Base-by-base conservation (phyloP, 2,113 vertebrate genomes). In the Hipposideros armiger region DNA sequence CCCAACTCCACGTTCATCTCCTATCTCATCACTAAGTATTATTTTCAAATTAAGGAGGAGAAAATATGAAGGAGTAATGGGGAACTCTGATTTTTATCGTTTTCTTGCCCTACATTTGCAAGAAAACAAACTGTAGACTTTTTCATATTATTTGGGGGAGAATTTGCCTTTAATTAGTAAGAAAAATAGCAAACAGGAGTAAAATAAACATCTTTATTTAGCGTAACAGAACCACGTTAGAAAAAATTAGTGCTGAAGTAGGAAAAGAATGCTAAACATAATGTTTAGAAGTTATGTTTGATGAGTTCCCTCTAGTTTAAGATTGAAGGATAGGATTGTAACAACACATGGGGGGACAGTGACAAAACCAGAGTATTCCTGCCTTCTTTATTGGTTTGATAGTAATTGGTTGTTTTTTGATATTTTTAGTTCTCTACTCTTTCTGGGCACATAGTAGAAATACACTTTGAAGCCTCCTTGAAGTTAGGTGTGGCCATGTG, bases 371-470 rank as follows among this genome's bases (percentile, higher is more conserved):
- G 19, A 50, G 26, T 22, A 40, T 4, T 7, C 1, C 14, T 11
- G 15, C 10, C 0, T 2, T 3, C 1, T 16, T 22, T 28, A 1
- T 19, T 8, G 0, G 4, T 32, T 10, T 52, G 32, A 13, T 4
- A 15, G 22, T 45, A 36, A 22, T 2, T 15, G 13, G 56, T 45
- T 40, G 40, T 30, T 58, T 16, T 24, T 42, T 20, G 64, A 3
- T 78, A 16, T 4, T 70, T 88, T 62, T 15, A 32, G 8, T 47
- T 17, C 62, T 52, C 10, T 45, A 2, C 17, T 84, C 16, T 94
- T 77, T 40, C 36, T 56, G n/a, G 4, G 2, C 5, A n/a, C 0
- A 32, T n/a, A 14, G 20, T 47, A 64, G 28, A 50, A 66, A 42
- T 60, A 15, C 19, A 58, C 56, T 42, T 52, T 7, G 10, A 32